These are phyloP conservation scores for Cylindroiulus punctatus DNA, from an alignment of 2,888 invertebrate genomes.

Conservation along the genomic window DNA sequence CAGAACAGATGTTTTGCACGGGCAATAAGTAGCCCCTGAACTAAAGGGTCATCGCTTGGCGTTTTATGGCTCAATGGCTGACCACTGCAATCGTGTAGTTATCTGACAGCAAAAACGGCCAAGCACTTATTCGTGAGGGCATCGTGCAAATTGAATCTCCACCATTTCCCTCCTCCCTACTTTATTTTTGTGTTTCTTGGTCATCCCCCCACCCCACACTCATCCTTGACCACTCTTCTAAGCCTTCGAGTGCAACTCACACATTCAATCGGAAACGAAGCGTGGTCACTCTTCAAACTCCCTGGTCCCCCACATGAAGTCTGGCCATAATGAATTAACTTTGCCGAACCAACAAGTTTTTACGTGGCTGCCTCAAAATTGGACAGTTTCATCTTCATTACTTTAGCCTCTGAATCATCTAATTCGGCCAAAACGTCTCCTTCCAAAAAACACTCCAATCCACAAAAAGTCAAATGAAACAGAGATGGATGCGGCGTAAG, in stretches of 20 bases:
- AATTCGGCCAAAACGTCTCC: neutral
- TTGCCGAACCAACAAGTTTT: neutral
- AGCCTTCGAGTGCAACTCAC: conserved; percentile 42
- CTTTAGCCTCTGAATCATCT: neutral
- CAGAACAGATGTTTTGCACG: neutral
- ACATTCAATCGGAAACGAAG: conserved; percentile 37
- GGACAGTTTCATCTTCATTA: conserved; percentile 36
- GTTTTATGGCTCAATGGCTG: conserved; percentile 24
- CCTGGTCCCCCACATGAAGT: neutral
- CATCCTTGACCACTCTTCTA: conserved; percentile 37
- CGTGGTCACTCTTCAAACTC: neutral
- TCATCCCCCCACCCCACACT: neutral
- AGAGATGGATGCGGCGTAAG: neutral
- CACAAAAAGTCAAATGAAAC: neutral
- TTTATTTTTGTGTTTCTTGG: conserved; percentile 37
- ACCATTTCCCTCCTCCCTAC: neutral
- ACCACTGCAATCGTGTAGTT: neutral
- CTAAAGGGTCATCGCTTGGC: neutral
- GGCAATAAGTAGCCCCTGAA: neutral
- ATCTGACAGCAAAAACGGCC: conserved; percentile 27
- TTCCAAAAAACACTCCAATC: neutral
- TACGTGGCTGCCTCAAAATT: neutral
- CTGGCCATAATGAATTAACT: conserved; percentile 3
- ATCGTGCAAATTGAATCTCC: conserved; percentile 28
- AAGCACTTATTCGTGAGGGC: conserved; percentile 13